Conservation (phyloP, 2,888 invertebrate species). For the Frankliniella fusca region DNA sequence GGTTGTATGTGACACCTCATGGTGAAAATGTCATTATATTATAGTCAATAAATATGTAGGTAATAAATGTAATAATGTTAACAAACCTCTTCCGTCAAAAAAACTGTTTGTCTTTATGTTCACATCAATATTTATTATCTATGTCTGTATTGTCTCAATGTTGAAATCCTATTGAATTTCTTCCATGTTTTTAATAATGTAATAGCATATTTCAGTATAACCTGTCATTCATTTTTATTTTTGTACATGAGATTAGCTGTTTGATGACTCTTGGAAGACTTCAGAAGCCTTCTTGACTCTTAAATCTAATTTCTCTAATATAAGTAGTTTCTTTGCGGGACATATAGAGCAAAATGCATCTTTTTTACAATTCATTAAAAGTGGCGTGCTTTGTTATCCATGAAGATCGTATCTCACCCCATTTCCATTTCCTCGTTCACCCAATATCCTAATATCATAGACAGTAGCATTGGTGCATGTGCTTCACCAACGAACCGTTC, state of each 20-base stretch:
- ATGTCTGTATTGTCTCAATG: slow-evolving; percentile 1
- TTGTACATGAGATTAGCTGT: slow-evolving; percentile 21
- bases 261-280: neutral
- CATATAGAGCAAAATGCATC: too few species aligned
- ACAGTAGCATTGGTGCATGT: too few species aligned
- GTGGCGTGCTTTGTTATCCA: too few species aligned
- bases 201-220: neutral
- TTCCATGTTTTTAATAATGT: neutral
- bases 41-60: neutral
- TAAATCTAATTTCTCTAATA: too few species aligned
- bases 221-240: slow-evolving; percentile 11
- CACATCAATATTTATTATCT: slow-evolving; percentile 1
- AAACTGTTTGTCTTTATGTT: neutral
- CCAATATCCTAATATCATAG: too few species aligned
- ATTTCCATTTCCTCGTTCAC: too few species aligned
- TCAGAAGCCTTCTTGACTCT: too few species aligned
- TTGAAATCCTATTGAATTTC: neutral
- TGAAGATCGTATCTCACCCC: too few species aligned
- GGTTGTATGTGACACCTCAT: neutral
- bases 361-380: too few species aligned
- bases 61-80: slow-evolving; percentile 6
- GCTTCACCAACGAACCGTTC: too few species aligned
- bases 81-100: slow-evolving; percentile 10
- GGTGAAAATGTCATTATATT: neutral
- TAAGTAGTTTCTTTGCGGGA: too few species aligned